Conservation (phyloP, 1,140 invertebrate genomes). For the Cryptotermes secundus region DNA sequence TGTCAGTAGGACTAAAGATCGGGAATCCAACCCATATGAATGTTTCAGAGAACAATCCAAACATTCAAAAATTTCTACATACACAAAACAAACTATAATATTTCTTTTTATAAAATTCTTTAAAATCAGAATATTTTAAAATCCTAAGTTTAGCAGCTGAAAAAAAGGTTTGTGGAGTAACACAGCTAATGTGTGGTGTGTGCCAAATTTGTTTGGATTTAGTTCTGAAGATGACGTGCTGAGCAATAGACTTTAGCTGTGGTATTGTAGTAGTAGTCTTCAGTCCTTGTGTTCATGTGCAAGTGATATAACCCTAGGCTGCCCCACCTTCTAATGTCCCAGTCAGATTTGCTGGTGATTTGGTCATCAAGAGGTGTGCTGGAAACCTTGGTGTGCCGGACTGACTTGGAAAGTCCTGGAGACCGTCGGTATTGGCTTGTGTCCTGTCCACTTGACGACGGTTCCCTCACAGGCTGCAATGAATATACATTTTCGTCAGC, state of each 20-base stretch:
- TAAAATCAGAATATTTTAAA: constrained; percentile 19
- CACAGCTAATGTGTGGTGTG: neutral
- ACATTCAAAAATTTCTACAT: constrained; percentile 14
- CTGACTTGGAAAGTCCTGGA: constrained; percentile 48
- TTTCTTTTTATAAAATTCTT: neutral
- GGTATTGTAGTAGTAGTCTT: constrained; percentile 10
- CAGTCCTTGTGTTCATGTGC: constrained; percentile 12
- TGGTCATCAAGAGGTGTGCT: constrained; percentile 55
- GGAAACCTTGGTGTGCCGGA: constrained; percentile 54
- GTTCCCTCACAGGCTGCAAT: constrained; percentile 50
- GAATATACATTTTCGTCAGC: constrained; percentile 33
- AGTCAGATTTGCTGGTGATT: constrained; percentile 48
- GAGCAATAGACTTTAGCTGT: constrained; percentile 19
- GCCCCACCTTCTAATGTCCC: constrained; percentile 39
- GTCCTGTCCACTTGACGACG: constrained; percentile 41
- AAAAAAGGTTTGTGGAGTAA: neutral
- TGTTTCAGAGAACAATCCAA: constrained; percentile 16
- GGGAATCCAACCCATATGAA: constrained; percentile 11
- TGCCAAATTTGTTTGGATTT: constrained; percentile 12
- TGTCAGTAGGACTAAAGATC: neutral
- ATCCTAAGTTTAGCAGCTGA: neutral
- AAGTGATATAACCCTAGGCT: neutral
- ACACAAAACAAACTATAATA: constrained; percentile 2
- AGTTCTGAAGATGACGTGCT: constrained; percentile 1
- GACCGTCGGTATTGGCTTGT: constrained; percentile 43